Percentiles rank a stretch among this genome's conserved stretches.
Evolutionary conservation across 2,797 vertebrate genomes (phyloP).

Genomic region (Synaphobranchus kaupii): DNA sequence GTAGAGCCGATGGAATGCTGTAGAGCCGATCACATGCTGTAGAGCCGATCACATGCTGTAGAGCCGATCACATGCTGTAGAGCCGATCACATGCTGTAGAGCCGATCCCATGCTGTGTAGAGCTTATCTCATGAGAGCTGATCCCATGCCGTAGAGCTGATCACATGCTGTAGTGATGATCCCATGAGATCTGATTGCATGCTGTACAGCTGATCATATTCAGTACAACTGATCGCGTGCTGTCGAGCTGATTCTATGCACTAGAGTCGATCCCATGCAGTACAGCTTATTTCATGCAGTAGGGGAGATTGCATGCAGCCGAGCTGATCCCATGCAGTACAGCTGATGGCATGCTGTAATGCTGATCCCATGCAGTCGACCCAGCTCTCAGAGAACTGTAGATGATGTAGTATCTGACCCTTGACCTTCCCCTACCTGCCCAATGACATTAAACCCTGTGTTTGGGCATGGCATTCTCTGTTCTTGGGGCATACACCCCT

Average conservation of each 20-base stretch:
- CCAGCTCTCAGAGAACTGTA: not conserved
- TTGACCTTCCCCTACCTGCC: constrained; percentile 69
- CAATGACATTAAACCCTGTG: constrained; percentile 62
- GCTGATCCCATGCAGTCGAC: not conserved
- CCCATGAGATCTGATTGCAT: not conserved
- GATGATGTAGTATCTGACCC: not conserved
- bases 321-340: not conserved
- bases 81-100: not conserved
- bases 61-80: not conserved
- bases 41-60: not conserved
- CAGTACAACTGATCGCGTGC: not conserved
- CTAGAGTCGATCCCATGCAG: not conserved
- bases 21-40: not conserved
- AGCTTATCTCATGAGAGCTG: constrained; percentile 15
- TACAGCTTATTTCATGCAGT: constrained; percentile 15
- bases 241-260: not conserved
- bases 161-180: not conserved
- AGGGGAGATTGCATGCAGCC: not conserved
- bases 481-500: not conserved
- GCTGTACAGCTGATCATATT: not conserved
- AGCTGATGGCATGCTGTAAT: not conserved
- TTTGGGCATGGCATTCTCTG: constrained; percentile 16
- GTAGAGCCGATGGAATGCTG: too few species aligned
- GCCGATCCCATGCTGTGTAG: not conserved
- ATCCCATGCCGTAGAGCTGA: not conserved